A percentile compares a stretch with the other conserved stretches of the same genome.
Conservation (phyloP, 2,113 vertebrate species). For the Xenopus laevis region DNA sequence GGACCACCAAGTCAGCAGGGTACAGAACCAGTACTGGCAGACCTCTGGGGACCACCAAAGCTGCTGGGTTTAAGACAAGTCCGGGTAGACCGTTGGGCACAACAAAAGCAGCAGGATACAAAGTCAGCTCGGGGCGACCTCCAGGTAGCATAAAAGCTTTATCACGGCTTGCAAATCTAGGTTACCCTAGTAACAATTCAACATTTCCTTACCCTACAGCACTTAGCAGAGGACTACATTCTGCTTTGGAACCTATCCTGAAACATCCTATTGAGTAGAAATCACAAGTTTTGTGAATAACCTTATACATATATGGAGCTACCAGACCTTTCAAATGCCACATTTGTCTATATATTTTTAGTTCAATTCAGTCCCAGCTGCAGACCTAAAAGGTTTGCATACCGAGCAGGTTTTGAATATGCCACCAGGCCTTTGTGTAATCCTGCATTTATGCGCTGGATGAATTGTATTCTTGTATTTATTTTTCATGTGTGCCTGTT, state of each 20-base stretch:
- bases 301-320: conserved; percentile 28
- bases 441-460: background rate
- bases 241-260: conserved; percentile 74
- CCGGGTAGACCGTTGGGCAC: conserved; percentile 93
- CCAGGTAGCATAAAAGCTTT: conserved; percentile 97
- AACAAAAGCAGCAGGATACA: conserved; percentile 95
- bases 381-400: background rate
- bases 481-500: background rate
- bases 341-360: background rate
- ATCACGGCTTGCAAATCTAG: conserved; percentile 89
- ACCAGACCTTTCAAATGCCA: conserved; percentile 11
- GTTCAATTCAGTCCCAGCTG: too few species aligned
- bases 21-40: conserved; percentile 97
- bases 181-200: conserved; percentile 82
- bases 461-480: conserved; percentile 10
- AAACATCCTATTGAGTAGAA: conserved; percentile 77
- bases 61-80: conserved; percentile 97
- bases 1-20: conserved; percentile 94
- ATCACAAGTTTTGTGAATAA: conserved; percentile 38
- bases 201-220: conserved; percentile 87
- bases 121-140: conserved; percentile 94
- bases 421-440: background rate
- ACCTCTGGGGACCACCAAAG: conserved; percentile 94
- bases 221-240: conserved; percentile 79
- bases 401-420: background rate